Conservation (phyloP, 30 jellyfish, hydroid and myxozoan species). For the Pseudorhiza aurosa region DNA sequence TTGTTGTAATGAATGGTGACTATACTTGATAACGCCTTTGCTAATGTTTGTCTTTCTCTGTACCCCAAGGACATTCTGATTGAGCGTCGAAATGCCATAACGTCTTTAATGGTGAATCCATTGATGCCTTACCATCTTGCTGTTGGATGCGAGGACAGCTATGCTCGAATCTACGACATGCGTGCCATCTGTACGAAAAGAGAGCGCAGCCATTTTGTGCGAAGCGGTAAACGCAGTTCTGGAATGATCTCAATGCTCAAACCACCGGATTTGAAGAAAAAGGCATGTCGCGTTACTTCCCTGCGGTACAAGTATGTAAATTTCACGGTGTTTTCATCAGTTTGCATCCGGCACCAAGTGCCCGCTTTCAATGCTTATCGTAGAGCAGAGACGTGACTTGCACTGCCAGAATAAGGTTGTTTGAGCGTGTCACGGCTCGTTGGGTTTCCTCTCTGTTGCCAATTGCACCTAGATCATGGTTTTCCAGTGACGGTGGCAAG, state of each 20-base stretch:
- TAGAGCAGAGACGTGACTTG: background rate
- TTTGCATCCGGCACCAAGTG: background rate
- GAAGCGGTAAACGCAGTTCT: constrained; percentile 15
- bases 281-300: constrained; percentile 83
- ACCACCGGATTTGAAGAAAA: constrained; percentile 64
- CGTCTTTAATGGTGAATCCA: constrained; percentile 81
- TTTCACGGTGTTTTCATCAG: background rate
- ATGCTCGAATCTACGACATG: constrained; percentile 74
- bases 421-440: no score
- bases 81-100: constrained; percentile 63
- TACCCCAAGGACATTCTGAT: constrained; percentile 73
- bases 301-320: constrained; percentile 71
- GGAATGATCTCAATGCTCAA: constrained; percentile 59
- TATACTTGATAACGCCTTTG: no score
- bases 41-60: background rate
- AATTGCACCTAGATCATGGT: no score
- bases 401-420: no score
- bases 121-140: constrained; percentile 75
- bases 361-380: background rate
- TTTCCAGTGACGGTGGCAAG: no score
- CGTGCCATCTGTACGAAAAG: constrained; percentile 55
- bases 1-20: no score
- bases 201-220: constrained; percentile 26
- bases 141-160: constrained; percentile 88
- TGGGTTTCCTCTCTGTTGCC: no score